phyloP scores from a whole-genome alignment of 2,888 invertebrate species.

The Steinernema carpocapsae region DNA sequence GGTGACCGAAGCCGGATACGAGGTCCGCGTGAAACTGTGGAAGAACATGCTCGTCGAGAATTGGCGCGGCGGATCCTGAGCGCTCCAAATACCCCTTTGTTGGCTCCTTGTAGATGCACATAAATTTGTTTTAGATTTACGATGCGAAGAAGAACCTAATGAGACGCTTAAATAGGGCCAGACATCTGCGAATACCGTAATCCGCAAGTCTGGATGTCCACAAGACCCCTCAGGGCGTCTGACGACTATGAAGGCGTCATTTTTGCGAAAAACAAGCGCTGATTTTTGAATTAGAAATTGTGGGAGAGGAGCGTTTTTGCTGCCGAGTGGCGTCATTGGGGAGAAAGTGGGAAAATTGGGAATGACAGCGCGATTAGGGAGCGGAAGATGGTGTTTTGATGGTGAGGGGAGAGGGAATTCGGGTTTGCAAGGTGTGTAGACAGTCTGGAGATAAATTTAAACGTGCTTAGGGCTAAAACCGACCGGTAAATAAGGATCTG shows the following conservation, averaged over 20 bases:
- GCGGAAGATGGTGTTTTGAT: background rate
- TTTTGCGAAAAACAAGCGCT: constrained; percentile 10
- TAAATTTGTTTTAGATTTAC: background rate
- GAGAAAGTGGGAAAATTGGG: background rate
- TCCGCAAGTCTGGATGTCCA: background rate
- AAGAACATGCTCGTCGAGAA: constrained; percentile 36
- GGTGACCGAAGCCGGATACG: constrained; percentile 54
- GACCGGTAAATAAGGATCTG: background rate
- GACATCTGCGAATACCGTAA: no score
- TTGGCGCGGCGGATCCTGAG: constrained; percentile 33
- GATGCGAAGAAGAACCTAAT: background rate
- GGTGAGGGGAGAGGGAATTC: background rate
- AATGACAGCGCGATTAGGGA: background rate
- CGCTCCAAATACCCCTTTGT: background rate
- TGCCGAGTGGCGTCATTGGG: constrained; percentile 6
- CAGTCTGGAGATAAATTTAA: background rate
- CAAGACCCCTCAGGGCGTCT: background rate
- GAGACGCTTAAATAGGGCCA: no score
- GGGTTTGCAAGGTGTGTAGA: background rate
- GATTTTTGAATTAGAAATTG: background rate
- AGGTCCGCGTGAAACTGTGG: constrained; percentile 44
- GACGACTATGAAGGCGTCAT: background rate
- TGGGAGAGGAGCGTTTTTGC: background rate
- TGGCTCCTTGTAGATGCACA: background rate
- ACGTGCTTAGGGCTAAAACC: background rate